Evolutionary conservation across 64 coral and sea anemone genomes (phyloP), one percentile per base, ranked within the genome.

Genomic region (Pachyseris speciosa): DNA sequence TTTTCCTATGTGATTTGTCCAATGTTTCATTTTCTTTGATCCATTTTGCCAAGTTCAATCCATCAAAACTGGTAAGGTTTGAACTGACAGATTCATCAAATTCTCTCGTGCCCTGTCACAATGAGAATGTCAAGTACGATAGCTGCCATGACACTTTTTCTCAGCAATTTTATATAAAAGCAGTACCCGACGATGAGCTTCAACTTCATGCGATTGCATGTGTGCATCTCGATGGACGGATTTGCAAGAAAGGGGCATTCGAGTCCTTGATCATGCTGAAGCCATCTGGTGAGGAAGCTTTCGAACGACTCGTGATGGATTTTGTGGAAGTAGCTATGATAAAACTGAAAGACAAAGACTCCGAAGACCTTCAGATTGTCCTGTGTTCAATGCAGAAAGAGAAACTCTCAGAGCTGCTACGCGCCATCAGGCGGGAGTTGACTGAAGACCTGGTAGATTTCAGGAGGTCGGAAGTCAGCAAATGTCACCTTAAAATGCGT

Each of bases 21-120:
- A 33, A 59, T 1, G 16, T 79, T 37, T 33, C 50, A 5, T 1
- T 22, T 15, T 57, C 28, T 9, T 49, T 79, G 9, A 79, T 15
- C 36, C 27, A 17, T 11, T 79, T 79, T 58, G 75, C 75, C 7
- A 55, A 55, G 32, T 79, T 79, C 37, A 49, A 57, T 37, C 30
- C 75, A 37, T 51, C 75, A 2, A 77, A 55, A 37, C 16, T 78
- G 15, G 47, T 78, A 49, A 78, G 75, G 57, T 78, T 78, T 78
- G 17, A 55, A 37, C 16, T 78, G 29, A 57, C 9, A n/a, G 47
- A 78, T 29, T 51, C 48, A 36, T 34, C 5, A 33, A 55, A 11
- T n/a, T n/a, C n/a, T n/a, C n/a, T n/a, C n/a, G n/a, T n/a, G n/a
- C n/a, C n/a, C 16, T 31, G 28, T 22, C 3, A 30, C 19, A 30